Percentiles rank a stretch among this genome's conserved stretches.
Conservation (phyloP, 2,113 vertebrate genomes). For the Toxostoma redivivum region DNA sequence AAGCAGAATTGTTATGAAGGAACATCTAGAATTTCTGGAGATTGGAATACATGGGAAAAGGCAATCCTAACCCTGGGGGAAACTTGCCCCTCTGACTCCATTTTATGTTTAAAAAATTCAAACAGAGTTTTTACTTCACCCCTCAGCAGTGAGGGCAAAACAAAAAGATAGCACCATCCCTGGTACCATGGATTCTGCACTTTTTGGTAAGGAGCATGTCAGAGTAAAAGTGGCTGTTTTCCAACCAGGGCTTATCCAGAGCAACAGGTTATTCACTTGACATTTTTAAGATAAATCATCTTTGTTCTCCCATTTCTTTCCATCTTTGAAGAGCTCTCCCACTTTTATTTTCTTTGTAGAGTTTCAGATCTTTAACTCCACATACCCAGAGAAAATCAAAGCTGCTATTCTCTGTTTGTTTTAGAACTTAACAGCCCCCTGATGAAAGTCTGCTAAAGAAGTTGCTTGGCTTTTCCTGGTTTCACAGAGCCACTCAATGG, state of each 20-base stretch:
- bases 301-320: neutral
- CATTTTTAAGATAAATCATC: neutral
- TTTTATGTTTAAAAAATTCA: neutral
- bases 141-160: neutral
- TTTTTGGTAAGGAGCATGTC: neutral
- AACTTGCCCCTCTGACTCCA: neutral
- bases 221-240: neutral
- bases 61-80: rapidly evolving
- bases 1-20: neutral
- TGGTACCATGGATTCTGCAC: neutral
- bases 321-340: neutral
- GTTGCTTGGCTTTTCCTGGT: neutral
- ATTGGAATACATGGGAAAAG: neutral
- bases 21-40: neutral
- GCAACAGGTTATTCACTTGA: neutral
- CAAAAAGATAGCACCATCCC: neutral
- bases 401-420: neutral
- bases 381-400: neutral
- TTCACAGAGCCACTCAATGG: neutral
- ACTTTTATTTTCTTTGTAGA: neutral
- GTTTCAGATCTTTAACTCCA: neutral
- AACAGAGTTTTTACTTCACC: neutral
- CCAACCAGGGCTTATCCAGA: neutral
- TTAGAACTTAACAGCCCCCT: neutral
- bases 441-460: neutral